Base-by-base conservation (phyloP, 2,888 invertebrate genomes). In the Zygothrica quintamaculata region DNA sequence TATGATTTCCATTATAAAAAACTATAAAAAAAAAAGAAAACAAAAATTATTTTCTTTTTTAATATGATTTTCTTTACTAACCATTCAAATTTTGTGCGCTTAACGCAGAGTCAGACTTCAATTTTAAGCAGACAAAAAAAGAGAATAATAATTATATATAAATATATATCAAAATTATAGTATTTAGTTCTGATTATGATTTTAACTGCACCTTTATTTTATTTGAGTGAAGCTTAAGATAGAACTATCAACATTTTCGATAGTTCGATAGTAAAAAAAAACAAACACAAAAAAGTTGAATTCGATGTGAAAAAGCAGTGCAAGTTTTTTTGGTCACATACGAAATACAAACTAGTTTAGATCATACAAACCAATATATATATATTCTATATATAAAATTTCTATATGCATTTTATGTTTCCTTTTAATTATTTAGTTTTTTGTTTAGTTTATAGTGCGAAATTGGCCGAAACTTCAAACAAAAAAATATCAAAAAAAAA, bases 251-350 rank as follows among this genome's bases (percentile, higher is more conserved):
- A 51, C 52, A 61, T 60, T 33, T 42, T 58, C 50, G 71, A 61
- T 71, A 71, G 65, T 33, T 33, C n/a, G n/a, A n/a, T n/a, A n/a
- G n/a, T n/a, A n/a, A n/a, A n/a, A n/a, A n/a, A n/a, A n/a, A n/a
- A n/a, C n/a, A n/a, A n/a, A n/a, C n/a, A n/a, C n/a, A n/a, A n/a
- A 15, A 33, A 34, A 59, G 53, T 61, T 65, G 43, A 74, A 69
- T 65, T 65, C 61, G 74, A 80, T 70, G 74, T 74, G 78, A 73
- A 80, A 89, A 80, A 89, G 88, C 90, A 90, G 90, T 90, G 90
- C 90, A 90, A 90, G 89, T 90, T 90, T 88, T 88, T 89, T 89
- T 88, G 86, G 86, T 65, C 77, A 74, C 74, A 71, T 58, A 66
- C 69, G 68, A 65, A 67, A 53, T 3, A 11, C 48, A 47, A 46